phyloP scores from a whole-genome alignment of 2,888 invertebrate genomes.

The Cataglyphis rosenhaueri region DNA sequence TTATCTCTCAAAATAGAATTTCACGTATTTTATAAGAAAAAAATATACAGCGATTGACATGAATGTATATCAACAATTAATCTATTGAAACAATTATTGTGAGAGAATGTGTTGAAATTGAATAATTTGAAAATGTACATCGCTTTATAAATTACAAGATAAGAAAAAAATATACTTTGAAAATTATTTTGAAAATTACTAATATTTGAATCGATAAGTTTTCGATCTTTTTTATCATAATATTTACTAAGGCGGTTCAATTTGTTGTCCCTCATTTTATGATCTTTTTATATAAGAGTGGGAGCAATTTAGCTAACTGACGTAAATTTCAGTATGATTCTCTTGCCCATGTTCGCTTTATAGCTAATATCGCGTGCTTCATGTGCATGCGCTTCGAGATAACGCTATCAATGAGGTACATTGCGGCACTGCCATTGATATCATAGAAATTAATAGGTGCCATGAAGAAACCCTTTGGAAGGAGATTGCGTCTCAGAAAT shows the following conservation, averaged over 20 bases:
- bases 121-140: neutral
- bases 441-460: conserved; percentile 50
- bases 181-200: neutral
- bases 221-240: neutral
- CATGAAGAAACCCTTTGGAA: conserved; percentile 15
- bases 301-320: conserved; percentile 24
- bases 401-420: conserved; percentile 43
- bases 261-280: conserved; percentile 19
- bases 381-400: conserved; percentile 41
- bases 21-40: neutral
- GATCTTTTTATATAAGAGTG: conserved; percentile 11
- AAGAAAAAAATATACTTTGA: neutral
- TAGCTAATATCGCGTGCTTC: conserved; percentile 46
- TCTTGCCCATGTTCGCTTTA: conserved; percentile 22
- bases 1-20: conserved; percentile 4
- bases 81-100: neutral
- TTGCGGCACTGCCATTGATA: conserved; percentile 42
- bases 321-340: conserved; percentile 36
- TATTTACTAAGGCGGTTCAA: neutral
- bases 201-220: neutral
- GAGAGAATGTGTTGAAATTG: neutral
- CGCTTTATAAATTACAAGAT: neutral
- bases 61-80: neutral
- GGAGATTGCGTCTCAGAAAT: conserved; percentile 37
- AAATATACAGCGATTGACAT: neutral